Base-by-base conservation (phyloP, 1,140 invertebrate genomes). In the Hypothenemus hampei region DNA sequence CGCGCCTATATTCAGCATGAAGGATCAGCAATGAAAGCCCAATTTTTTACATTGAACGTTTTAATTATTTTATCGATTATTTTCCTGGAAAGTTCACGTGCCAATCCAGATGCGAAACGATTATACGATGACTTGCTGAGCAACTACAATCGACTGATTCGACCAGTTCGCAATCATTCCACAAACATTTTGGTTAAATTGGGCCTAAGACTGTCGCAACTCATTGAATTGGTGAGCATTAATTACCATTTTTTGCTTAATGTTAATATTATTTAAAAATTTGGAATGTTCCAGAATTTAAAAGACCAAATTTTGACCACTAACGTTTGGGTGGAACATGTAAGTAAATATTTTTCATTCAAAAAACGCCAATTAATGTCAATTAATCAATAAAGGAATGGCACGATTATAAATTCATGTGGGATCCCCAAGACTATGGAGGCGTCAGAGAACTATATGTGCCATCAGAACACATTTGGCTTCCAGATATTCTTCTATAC, bases 271-370 rank as follows among this genome's bases (percentile, higher is more conserved):
- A 23, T 58, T 29, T 4, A 29, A 54, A 52, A 44, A 8, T 4
- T 43, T 22, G 16, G 1, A 18, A 46, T 40, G 39, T 66, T 75
- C 71, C 79, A 96, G 92, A 94, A 96, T 77, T 77, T 97, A 47
- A 95, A 95, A 73, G 92, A 95, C 77, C 93, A 97, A 78, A 95
- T 97, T 67, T 77, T 97, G 62, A 96, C 92, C 10, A 95, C 92
- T 0, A 96, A 96, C 77, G 91, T 97, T 18, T 96, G 93, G 93
- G 75, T 96, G 22, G 91, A 94, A 72, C 93, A 96, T 72, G 90
- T 93, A 79, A 91, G 87, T 52, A n/a, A n/a, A n/a, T n/a, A n/a
- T 13, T 43, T 18, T 52, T 21, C 1, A 43, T 20, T 2, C 7
- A 11, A 22, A 19, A 43, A 43, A 20, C 39, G 50, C 37, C n/a